Base-by-base conservation (phyloP, 2,888 invertebrate species). In the Cenopis cana region DNA sequence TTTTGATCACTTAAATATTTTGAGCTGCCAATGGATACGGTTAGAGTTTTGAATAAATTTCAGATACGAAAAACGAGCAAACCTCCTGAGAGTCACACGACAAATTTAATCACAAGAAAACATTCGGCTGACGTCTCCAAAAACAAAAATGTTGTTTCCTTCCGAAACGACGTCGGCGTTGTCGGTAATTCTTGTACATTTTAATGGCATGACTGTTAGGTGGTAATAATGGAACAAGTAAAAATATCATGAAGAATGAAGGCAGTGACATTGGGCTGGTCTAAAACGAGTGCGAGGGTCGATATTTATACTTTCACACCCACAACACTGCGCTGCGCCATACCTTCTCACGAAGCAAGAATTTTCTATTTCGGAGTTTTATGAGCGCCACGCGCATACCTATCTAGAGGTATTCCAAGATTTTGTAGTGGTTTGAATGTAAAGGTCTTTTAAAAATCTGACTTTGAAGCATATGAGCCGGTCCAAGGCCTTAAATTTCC, bases 261-360 rank as follows among this genome's bases (percentile, higher is more conserved):
- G 79, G 74, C 80, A 78, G 81, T 91, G 91, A 90, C 91, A 92
- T 91, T 92, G 92, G 88, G 87, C 78, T 80, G 74, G 77, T 85
- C 86, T 86, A 86, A 88, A 87, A 87, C 78, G 78, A 80, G 69
- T 69, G 59, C 78, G 85, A 88, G 87, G 88, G 87, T 85, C 84
- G 86, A 83, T 91, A 91, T 91, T 89, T 90, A 89, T 91, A 90
- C 84, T 84, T 86, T 84, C 78, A 85, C 88, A 84, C 88, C 86
- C 85, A 88, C 89, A 79, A 76, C 80, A 79, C 80, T 76, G 73
- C 74, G 76, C 78, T 80, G 57, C 55, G 82, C 81, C 78, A 79
- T 82, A 77, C 78, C 79, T 79, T 85, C 85, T 88, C 87, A 86
- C 80, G 79, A 74, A 78, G 74, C 76, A 85, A 80, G 86, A 88